Conservation (phyloP, 2,888 invertebrate genomes). For the Stenolophus ochropezus region DNA sequence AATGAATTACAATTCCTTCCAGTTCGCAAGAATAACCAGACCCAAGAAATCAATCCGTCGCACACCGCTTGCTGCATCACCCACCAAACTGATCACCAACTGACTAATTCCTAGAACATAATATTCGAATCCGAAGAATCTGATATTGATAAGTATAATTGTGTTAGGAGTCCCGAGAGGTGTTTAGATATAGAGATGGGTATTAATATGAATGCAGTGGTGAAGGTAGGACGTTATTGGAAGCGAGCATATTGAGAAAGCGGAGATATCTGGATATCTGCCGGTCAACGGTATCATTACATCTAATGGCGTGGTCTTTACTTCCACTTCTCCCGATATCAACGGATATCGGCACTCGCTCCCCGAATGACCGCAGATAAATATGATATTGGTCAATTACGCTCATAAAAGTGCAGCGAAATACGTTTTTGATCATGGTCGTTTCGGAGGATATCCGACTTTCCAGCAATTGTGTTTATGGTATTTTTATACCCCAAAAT, state of each 20-base stretch:
- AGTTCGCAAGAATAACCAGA: not conserved
- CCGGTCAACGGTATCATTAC: conserved; percentile 31
- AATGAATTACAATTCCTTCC: conserved; percentile 48
- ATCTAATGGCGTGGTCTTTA: conserved; percentile 35
- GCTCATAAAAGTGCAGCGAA: conserved; percentile 49
- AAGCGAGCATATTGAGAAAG: not conserved
- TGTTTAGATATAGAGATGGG: too few relatives aligned
- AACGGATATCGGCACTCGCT: not conserved
- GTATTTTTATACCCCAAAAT: not conserved
- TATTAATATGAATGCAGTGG: not conserved
- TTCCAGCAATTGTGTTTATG: not conserved
- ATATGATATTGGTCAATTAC: conserved; percentile 52
- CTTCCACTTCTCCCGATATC: conserved; percentile 33
- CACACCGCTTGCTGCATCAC: too few relatives aligned
- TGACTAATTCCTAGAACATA: too few relatives aligned
- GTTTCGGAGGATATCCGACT: not conserved
- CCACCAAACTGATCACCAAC: too few relatives aligned
- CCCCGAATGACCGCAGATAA: conserved; percentile 43
- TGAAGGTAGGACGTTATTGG: not conserved
- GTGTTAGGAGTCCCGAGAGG: too few relatives aligned
- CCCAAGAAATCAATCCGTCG: not conserved
- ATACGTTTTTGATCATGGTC: conserved; percentile 39
- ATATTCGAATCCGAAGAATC: too few relatives aligned
- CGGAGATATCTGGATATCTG: not conserved
- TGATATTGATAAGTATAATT: too few relatives aligned